Base-by-base conservation (phyloP, 1,140 invertebrate species). In the Sipha flava region DNA sequence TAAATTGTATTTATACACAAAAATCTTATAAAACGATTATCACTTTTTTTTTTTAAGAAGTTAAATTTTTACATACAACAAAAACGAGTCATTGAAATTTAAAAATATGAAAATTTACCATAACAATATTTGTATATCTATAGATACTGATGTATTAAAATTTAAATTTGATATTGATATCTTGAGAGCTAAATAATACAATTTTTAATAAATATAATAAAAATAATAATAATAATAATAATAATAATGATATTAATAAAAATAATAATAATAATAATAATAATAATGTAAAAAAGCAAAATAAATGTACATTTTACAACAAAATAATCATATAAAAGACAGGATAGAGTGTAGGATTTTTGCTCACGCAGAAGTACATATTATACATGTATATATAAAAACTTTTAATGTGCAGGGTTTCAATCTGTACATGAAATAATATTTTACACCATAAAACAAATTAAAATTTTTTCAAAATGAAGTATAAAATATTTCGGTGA, bases 171-270 rank as follows among this genome's bases (percentile, higher is more conserved):
- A 40, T 57, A 57, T 75, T 75, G 14, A 75, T 75, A 57, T 40
- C 5, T 57, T 75, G 29, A 75, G 21, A 75, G 72, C 34, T 75
- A 57, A 18, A 75, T 75, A 57, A 75, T 54, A 37, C 49, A 75
- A 75, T 52, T 40, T 73, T 73, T 34, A 75, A 75, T 75, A 75
- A 54, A 75, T 75, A 75, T 75, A 57, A 57, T 52, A 72, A 49
- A 31, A 75, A 66, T n/a, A n/a, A 29, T 14, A n/a, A 64, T 34
- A n/a, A 37, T 64, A 64, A 64, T 64, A 64, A 64, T 64, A 66
- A 68, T 68, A 70, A n/a, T 62, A 68, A 45, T 68, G 45, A 45
- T 70, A 70, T 18, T 70, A 70, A 29, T 64, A 64, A 14, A 34
- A 64, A 21, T 64, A 64, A 10, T 62, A 34, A 21, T 62, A 62